Base-by-base conservation (phyloP, 1,140 invertebrate species). In the Aphaenogaster ashmeadi region DNA sequence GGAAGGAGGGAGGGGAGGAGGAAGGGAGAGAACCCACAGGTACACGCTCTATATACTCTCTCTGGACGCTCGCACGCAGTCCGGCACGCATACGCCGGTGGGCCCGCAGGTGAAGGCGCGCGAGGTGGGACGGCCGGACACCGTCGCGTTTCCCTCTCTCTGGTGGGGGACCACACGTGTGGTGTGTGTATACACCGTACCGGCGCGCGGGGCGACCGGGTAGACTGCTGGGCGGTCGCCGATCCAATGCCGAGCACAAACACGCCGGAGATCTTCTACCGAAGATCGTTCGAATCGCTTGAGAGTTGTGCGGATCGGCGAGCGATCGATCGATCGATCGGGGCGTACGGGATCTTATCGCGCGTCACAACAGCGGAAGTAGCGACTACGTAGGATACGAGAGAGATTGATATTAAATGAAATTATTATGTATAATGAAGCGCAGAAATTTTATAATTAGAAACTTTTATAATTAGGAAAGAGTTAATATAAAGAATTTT, bases 101-200 rank as follows among this genome's bases (percentile, higher is more conserved):
- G 80, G 80, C 80, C 69, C 58, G 87, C 60, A 74, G 79, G 66
- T 77, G 47, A 75, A 74, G 85, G 85, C 75, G 86, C 88, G 86
- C 54, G 88, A 72, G 86, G 86, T 78, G 58, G 47, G 88, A 56
- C 41, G 62, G 50, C 11, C 52, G 54, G 47, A 69, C 15, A 69
- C 62, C 47, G 78, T 80, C 77, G 77, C 77, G 33, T 79, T 79
- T 58, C 69, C 54, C 80, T 52, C 67, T 83, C 80, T 41, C 54
- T 88, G 56, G 89, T 90, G 90, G 90, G 91, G 89, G 92, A 92
- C 92, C 91, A 93, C 90, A 90, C 91, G 92, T 91, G 89, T 87
- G 87, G 91, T 88, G 91, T 88, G 91, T 88, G 87, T 92, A 91
- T 84, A 89, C 84, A 90, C 81, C 77, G 84, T 88, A 87, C 86